Evolutionary conservation across 2,888 invertebrate species (phyloP).

Genomic region (Xestoiulus laeticollis): DNA sequence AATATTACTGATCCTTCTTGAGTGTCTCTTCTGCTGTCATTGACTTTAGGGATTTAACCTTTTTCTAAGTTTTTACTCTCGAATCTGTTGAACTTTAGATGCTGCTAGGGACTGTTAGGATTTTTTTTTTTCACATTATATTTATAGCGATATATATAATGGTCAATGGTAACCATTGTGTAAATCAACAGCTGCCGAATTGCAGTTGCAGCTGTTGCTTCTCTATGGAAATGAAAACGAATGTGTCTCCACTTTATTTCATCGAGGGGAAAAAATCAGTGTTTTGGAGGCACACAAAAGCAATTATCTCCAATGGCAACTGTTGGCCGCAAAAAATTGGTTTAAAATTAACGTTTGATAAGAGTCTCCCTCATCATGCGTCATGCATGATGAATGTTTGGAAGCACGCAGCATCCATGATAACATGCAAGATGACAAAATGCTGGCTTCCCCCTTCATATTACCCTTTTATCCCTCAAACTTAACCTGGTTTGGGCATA

Average conservation of each 20-base stretch:
- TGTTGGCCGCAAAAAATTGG: slow-evolving; percentile 2
- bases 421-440: background rate
- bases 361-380: background rate
- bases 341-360: background rate
- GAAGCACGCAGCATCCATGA: background rate
- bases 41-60: slow-evolving; percentile 25
- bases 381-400: background rate
- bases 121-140: background rate
- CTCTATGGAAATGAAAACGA: slow-evolving; percentile 1
- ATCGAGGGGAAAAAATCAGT: background rate
- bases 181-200: slow-evolving; percentile 38
- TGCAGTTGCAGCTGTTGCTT: slow-evolving; percentile 18
- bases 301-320: slow-evolving; percentile 16
- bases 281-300: slow-evolving; percentile 7
- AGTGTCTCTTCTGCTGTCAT: background rate
- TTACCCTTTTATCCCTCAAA: background rate
- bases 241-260: background rate
- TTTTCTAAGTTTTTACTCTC: slow-evolving; percentile 12
- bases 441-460: background rate
- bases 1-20: background rate
- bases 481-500: background rate
- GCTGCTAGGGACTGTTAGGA: background rate
- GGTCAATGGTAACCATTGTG: slow-evolving; percentile 34
- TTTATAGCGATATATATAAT: background rate
- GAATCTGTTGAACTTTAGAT: slow-evolving; percentile 22